phyloP scores from a whole-genome alignment of 2,888 invertebrate species.

The Aspidiotus rigidus region DNA sequence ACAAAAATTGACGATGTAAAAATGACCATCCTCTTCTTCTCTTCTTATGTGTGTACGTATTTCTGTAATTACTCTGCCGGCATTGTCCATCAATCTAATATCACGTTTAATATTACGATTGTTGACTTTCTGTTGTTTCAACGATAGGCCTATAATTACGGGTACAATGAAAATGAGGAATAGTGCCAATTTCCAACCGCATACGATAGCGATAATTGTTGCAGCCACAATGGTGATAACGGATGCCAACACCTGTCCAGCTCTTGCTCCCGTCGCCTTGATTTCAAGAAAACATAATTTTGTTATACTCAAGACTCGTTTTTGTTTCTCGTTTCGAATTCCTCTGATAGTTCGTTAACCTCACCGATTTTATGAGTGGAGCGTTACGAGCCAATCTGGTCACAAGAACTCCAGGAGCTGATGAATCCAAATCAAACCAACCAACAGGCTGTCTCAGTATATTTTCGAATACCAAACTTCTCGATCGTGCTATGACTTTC shows the following conservation, averaged over 20 bases:
- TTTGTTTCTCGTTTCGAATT: neutral
- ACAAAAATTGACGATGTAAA: constrained; percentile 1
- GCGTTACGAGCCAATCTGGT: constrained; percentile 45
- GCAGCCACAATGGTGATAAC: constrained; percentile 42
- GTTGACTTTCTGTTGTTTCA: constrained; percentile 43
- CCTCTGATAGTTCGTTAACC: constrained; percentile 24
- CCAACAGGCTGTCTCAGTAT: constrained; percentile 44
- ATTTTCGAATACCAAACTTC: constrained; percentile 43
- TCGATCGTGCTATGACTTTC: constrained; percentile 40
- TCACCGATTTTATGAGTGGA: constrained; percentile 43
- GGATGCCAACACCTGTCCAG: constrained; percentile 43
- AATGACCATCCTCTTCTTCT: neutral
- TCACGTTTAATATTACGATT: constrained; percentile 46
- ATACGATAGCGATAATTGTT: constrained; percentile 41
- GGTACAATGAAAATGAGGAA: constrained; percentile 43
- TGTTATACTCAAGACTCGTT: too few species aligned
- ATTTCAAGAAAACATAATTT: constrained; percentile 1
- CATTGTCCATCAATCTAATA: constrained; percentile 44
- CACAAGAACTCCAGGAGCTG: constrained; percentile 43
- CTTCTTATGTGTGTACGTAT: too few species aligned
- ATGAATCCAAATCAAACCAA: constrained; percentile 44
- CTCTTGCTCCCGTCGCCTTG: constrained; percentile 44
- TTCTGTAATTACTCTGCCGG: constrained; percentile 26
- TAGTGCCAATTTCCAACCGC: constrained; percentile 44
- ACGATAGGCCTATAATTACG: constrained; percentile 42